These are phyloP conservation scores for Phyllotis vaccarum DNA, from an alignment of 2,797 vertebrate species.

Conservation along the genomic window DNA sequence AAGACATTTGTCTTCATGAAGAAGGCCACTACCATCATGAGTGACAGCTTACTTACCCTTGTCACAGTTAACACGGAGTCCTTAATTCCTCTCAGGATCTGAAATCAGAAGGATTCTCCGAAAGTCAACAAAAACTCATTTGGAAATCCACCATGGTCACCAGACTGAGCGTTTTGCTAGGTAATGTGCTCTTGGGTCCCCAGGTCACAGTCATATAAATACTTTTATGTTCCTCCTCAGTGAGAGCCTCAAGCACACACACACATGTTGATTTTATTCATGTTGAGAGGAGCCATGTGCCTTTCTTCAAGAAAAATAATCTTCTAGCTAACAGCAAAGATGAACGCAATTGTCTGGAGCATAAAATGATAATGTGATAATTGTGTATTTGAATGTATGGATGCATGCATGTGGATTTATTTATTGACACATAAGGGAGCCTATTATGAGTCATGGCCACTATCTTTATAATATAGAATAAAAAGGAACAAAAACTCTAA, in stretches of 20 bases:
- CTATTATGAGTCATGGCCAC: not conserved
- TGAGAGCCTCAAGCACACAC: not conserved
- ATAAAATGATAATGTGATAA: slow-evolving; percentile 46
- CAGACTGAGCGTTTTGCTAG: not conserved
- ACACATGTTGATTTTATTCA: not conserved
- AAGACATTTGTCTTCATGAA: slow-evolving; percentile 84
- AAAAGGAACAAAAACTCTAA: slow-evolving; percentile 29
- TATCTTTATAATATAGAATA: slow-evolving; percentile 12
- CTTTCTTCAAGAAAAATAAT: slow-evolving; percentile 61
- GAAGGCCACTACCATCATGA: slow-evolving; percentile 70
- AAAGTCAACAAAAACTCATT: slow-evolving; percentile 42
- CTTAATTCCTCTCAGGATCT: slow-evolving; percentile 69
- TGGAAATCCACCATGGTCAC: slow-evolving; percentile 29
- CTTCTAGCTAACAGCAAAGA: not conserved
- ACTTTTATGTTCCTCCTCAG: slow-evolving; percentile 13
- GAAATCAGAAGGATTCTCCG: slow-evolving; percentile 57
- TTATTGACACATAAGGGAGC: not conserved
- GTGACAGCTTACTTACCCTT: slow-evolving; percentile 79
- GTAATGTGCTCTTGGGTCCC: slow-evolving; percentile 12
- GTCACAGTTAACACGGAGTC: slow-evolving; percentile 65
- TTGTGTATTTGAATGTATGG: not conserved
- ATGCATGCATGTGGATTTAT: not conserved
- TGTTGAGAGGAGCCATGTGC: slow-evolving; percentile 30
- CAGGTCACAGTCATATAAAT: not conserved
- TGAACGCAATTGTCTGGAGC: slow-evolving; percentile 8